These are phyloP conservation scores for Trichonephila inaurata DNA, from an alignment of 1,140 invertebrate species.

Conservation along the genomic window DNA sequence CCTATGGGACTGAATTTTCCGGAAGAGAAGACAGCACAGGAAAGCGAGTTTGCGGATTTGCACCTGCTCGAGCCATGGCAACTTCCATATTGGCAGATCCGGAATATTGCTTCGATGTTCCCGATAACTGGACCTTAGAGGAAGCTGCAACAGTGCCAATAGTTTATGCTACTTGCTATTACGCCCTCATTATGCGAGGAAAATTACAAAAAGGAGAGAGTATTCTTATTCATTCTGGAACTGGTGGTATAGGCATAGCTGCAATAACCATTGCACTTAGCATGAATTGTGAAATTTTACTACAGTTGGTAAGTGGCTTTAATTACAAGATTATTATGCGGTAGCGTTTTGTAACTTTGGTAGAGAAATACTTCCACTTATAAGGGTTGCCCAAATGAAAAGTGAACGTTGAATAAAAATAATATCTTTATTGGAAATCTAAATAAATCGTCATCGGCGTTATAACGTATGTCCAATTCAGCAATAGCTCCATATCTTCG, in stretches of 20 bases:
- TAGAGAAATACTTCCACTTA: background rate
- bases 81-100: conserved; percentile 78
- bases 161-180: conserved; percentile 90
- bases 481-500: no score
- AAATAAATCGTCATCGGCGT: no score
- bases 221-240: conserved; percentile 96
- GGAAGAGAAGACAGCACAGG: background rate
- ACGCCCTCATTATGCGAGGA: conserved; percentile 88
- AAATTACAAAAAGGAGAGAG: conserved; percentile 90
- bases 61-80: background rate
- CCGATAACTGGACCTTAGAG: conserved; percentile 92
- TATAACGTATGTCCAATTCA: no score
- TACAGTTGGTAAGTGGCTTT: conserved; percentile 87
- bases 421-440: no score
- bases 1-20: conserved; percentile 14
- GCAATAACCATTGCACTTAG: conserved; percentile 94
- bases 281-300: conserved; percentile 93
- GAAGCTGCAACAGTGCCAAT: conserved; percentile 96
- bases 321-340: no score
- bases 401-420: no score
- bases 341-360: no score
- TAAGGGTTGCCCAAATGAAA: background rate
- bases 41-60: background rate
- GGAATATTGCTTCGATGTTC: conserved; percentile 94
- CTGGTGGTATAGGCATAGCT: conserved; percentile 97